phyloP scores from a whole-genome alignment of 1,140 invertebrate species.

The Philopotamus ludificatus region DNA sequence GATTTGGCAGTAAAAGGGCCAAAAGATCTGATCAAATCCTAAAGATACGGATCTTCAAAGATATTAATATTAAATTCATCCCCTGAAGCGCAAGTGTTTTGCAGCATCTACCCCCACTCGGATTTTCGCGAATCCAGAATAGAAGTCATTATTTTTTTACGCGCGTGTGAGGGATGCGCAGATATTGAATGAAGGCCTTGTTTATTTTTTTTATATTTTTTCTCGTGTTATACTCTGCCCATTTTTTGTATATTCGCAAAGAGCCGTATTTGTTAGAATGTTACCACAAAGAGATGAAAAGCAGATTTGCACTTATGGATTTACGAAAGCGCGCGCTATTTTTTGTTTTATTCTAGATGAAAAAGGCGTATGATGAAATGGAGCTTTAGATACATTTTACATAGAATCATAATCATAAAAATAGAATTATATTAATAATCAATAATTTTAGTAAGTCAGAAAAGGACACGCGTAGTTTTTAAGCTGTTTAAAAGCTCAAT shows the following conservation, averaged over 20 bases:
- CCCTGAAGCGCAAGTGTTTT: background rate
- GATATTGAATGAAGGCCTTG: background rate
- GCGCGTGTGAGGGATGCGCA: background rate
- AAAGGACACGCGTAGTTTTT: too few species aligned
- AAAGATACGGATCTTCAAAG: background rate
- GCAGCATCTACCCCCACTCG: background rate
- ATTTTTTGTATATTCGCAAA: background rate
- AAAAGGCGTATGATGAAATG: too few species aligned
- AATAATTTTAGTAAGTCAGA: too few species aligned
- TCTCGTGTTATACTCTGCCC: too few species aligned
- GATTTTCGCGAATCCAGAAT: background rate
- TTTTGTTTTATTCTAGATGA: too few species aligned
- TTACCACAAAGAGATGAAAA: background rate
- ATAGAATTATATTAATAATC: too few species aligned
- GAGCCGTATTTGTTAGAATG: background rate
- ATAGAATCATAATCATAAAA: slow-evolving; percentile 23
- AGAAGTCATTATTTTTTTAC: background rate
- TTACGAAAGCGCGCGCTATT: too few species aligned
- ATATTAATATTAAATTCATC: background rate
- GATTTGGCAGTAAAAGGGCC: background rate
- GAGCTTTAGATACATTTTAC: background rate
- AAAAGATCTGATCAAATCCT: background rate
- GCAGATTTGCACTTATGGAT: background rate
- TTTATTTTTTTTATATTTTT: background rate
- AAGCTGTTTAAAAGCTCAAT: too few species aligned